A percentile compares a stretch with the other conserved stretches of the same genome.
These are phyloP conservation scores for Hetaerina americana DNA, from an alignment of 1,140 invertebrate species.

Conservation along the genomic window DNA sequence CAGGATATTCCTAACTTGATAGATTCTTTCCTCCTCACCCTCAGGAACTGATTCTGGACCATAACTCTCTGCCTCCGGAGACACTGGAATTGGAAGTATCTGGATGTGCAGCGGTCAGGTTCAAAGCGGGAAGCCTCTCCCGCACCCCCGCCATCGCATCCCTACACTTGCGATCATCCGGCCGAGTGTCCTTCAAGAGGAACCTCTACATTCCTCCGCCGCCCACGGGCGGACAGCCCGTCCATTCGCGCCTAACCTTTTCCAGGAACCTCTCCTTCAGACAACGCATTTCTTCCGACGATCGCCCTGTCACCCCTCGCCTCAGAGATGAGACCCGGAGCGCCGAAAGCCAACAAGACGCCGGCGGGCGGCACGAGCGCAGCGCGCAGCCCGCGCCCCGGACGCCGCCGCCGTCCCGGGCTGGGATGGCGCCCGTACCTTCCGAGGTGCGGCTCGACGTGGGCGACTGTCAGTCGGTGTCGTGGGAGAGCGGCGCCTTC, in stretches of 20 bases:
- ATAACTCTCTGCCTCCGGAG: constrained; percentile 35
- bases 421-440: constrained; percentile 33
- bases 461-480: constrained; percentile 31
- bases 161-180: not conserved
- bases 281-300: too few species aligned
- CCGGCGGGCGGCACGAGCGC: constrained; percentile 12
- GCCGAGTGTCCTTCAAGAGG: not conserved
- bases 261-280: too few species aligned
- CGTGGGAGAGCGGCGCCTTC: constrained; percentile 41
- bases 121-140: constrained; percentile 35
- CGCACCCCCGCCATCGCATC: constrained; percentile 10
- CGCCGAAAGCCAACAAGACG: too few species aligned
- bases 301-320: too few species aligned
- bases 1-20: constrained; percentile 12
- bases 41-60: constrained; percentile 37
- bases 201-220: not conserved
- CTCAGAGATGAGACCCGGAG: too few species aligned
- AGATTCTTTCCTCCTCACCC: constrained; percentile 24
- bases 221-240: too few species aligned
- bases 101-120: constrained; percentile 39
- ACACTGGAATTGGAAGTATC: constrained; percentile 41
- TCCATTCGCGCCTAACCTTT: too few species aligned
- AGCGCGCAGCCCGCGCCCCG: constrained; percentile 27
- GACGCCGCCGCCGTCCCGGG: constrained; percentile 31
- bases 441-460: constrained; percentile 39